Base-by-base conservation (phyloP, 2,113 vertebrate genomes). In the Telmatochromis sp. region DNA sequence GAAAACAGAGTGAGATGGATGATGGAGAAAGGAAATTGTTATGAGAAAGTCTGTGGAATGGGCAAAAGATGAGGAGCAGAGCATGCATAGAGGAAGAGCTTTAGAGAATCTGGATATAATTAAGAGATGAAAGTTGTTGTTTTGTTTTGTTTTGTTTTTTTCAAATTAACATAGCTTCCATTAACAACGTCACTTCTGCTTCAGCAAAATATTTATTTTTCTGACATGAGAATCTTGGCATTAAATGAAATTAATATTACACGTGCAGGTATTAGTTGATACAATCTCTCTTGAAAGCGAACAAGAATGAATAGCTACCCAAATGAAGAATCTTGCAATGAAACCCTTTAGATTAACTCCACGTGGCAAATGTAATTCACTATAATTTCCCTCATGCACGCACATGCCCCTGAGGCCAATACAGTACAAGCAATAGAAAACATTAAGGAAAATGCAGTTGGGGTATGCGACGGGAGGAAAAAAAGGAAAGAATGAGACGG, bases 81-180 rank as follows among this genome's bases (percentile, higher is more conserved):
- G 19, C 35, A 82, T 79, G 40, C 78, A 53, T 3, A 79, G 75
- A 86, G 23, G 53, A 88, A 82, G 51, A 23, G 80, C 80, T 91
- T 88, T 81, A 83, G 37, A 90, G 86, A 89, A 91, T 95, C 81
- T 75, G 79, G 71, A 87, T 82, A 80, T 81, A 91, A 94, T 93
- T 91, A 94, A 86, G 88, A 92, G 80, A 92, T 88, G 40, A 85
- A 90, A 86, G 83, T 85, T 89, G 91, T 78, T 85, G 31, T 86
- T 15, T 4, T 26, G 4, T 0, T 10, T 4, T 26, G 26, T 26
- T 26, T 26, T 23, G 21, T 12, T 57, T 58, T 10, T 58, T 15
- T 19, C 2, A 82, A 87, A 91, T 80, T 37, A 75, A 83, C 73
- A n/a, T 23, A 85, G 90, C 51, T 80, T 68, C 75, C 40, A 78